A percentile compares a stretch with the other conserved stretches of the same genome.
Conservation (phyloP, 2,888 invertebrate genomes). For the Meteorus colon region DNA sequence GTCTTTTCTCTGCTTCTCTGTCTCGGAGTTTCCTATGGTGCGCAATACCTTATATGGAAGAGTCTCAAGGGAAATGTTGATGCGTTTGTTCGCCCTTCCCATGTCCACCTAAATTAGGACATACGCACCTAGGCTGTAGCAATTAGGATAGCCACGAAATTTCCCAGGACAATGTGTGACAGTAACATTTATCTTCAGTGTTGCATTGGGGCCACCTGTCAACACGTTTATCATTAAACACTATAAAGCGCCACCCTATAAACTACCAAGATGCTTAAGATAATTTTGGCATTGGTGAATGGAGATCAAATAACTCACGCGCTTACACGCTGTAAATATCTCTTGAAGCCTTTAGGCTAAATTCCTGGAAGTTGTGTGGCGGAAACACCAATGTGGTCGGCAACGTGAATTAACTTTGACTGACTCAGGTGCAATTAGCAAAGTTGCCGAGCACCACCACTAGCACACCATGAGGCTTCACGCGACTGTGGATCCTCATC, state of each 20-base stretch:
- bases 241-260: neutral
- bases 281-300: conserved; percentile 5
- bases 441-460: conserved; percentile 48
- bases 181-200: conserved; percentile 35
- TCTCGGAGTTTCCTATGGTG: conserved; percentile 28
- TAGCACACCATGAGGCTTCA: conserved; percentile 15
- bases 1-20: conserved; percentile 24
- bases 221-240: conserved; percentile 14
- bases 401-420: conserved; percentile 45
- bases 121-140: conserved; percentile 47
- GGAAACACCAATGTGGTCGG: conserved; percentile 36
- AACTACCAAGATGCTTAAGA: neutral
- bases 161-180: conserved; percentile 16
- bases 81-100: neutral
- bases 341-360: conserved; percentile 16
- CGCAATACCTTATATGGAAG: neutral
- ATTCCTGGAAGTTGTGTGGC: conserved; percentile 20
- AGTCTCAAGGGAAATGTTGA: conserved; percentile 8
- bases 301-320: conserved; percentile 5
- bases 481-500: conserved; percentile 29
- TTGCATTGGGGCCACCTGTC: conserved; percentile 10
- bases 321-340: neutral
- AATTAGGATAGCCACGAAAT: conserved; percentile 39
- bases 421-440: conserved; percentile 53
- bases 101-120: conserved; percentile 49